Conservation (phyloP, 1,140 invertebrate genomes). For the Drosophila pachea region DNA sequence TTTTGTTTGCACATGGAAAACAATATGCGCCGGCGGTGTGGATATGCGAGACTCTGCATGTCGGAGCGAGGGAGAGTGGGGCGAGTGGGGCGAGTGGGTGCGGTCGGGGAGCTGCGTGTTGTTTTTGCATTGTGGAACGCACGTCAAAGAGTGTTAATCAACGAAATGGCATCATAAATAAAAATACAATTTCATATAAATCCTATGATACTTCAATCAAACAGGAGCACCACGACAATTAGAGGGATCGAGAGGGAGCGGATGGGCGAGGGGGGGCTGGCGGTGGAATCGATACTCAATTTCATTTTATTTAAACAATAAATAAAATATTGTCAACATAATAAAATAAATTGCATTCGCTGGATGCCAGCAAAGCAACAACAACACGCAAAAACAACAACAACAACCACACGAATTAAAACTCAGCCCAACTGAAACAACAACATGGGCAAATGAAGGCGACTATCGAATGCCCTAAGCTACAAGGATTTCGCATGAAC, state of each 20-base stretch:
- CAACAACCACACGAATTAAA: not conserved
- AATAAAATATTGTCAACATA: constrained; percentile 57
- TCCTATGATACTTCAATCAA: constrained; percentile 73
- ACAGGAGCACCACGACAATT: constrained; percentile 51
- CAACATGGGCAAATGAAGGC: not conserved
- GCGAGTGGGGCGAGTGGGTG: not conserved
- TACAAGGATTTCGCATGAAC: not conserved
- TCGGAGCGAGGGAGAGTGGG: not conserved
- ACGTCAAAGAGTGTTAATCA: constrained; percentile 73
- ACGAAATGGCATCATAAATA: constrained; percentile 76
- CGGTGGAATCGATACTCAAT: constrained; percentile 12
- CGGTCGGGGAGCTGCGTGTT: constrained; percentile 7
- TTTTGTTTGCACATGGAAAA: constrained; percentile 23
- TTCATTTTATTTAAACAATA: constrained; percentile 62
- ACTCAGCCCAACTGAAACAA: constrained; percentile 7
- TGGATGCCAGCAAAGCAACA: not conserved
- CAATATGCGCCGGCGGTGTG: constrained; percentile 5
- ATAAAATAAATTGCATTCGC: constrained; percentile 50
- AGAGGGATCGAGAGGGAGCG: not conserved
- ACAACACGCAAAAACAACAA: constrained; percentile 1
- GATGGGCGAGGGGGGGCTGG: not conserved
- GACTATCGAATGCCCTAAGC: constrained; percentile 1
- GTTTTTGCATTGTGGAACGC: constrained; percentile 15
- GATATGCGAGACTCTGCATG: not conserved
- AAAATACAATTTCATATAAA: constrained; percentile 74